Evolutionary conservation across 2,888 invertebrate genomes (phyloP), one percentile per base, ranked within the genome.

Genomic region (Cepaea hortensis): DNA sequence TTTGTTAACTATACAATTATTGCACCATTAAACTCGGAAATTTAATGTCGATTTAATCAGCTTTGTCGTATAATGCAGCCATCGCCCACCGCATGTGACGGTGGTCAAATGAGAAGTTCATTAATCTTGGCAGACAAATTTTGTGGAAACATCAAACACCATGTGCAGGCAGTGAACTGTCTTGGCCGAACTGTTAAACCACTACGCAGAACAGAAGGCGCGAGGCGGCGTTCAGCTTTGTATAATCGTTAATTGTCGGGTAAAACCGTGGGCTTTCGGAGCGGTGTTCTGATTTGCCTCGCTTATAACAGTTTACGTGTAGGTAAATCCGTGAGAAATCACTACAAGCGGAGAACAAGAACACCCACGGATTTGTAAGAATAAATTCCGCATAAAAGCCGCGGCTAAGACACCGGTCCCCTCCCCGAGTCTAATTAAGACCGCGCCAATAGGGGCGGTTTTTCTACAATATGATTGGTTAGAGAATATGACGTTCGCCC

Each of bases 401-500:
- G 0, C 62, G 15, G 62, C 46, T 62, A 79, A 79, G 79, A 46
- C 62, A 62, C 79, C 3, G 61, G 61, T 62, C 79, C 62, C 61
- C 79, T 62, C 79, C 23, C 79, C 62, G 46, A 35, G 15, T 7
- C 79, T 79, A 79, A 79, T 79, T 79, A 79, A 35, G 79, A 79
- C 15, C 62, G 62, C 46, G 61, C 79, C 55, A 82, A 72, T 18
- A 46, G n/a, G 50, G 82, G 72, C 50, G 72, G 55, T 82, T 65
- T 70, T 50, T 70, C 82, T 73, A 9, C 61, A 55, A 72, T 72
- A 82, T 72, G 82, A 82, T 82, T 82, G 82, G 82, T 73, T 82
- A 23, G 72, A 61, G 73, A 82, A 82, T 73, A 73, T 73, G 82
- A 82, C 73, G 46, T 82, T 82, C 61, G 82, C 82, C 61, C 82